These are phyloP conservation scores for Beroe ovata DNA, from an alignment of 37 sponge, comb jelly and placozoan genomes.

Conservation along the genomic window DNA sequence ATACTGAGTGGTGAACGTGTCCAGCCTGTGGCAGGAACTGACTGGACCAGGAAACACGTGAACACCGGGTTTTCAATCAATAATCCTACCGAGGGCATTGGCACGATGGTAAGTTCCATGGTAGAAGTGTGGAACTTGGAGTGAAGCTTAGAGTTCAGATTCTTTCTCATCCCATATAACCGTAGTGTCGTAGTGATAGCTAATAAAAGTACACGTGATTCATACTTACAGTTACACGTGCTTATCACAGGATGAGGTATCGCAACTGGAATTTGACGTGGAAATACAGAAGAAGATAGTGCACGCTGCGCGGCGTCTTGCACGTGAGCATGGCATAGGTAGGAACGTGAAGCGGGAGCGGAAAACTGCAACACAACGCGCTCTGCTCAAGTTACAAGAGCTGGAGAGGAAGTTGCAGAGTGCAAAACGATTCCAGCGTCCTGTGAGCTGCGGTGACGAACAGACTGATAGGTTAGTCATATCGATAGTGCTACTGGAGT, in stretches of 20 bases:
- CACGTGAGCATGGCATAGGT: slow-evolving; percentile 36
- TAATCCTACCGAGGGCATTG: slow-evolving; percentile 29
- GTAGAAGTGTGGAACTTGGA: no score
- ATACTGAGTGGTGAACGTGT: slow-evolving; percentile 1
- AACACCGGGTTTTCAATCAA: slow-evolving; percentile 32
- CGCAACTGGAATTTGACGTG: slow-evolving; percentile 31
- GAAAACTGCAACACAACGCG: slow-evolving; percentile 29
- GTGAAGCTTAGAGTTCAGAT: no score
- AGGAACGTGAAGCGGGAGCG: slow-evolving; percentile 7
- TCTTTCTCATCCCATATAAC: no score
- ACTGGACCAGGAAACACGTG: slow-evolving; percentile 20
- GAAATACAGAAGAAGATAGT: slow-evolving; percentile 58
- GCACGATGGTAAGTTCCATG: slow-evolving; percentile 5
- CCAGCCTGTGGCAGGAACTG: background rate
- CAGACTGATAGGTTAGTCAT: background rate
- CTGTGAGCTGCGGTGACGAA: background rate
- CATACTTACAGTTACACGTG: no score
- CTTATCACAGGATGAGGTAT: slow-evolving; percentile 38
- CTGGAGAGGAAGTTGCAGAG: slow-evolving; percentile 38
- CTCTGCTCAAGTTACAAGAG: slow-evolving; percentile 25
- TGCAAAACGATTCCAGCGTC: slow-evolving; percentile 30
- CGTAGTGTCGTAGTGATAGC: no score
- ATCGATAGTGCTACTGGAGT: no score
- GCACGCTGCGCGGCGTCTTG: slow-evolving; percentile 52
- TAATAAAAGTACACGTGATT: no score